Evolutionary conservation across 2,888 invertebrate genomes (phyloP), one percentile per base, ranked within the genome.

Genomic region (Eueremaeus valkanovi): DNA sequence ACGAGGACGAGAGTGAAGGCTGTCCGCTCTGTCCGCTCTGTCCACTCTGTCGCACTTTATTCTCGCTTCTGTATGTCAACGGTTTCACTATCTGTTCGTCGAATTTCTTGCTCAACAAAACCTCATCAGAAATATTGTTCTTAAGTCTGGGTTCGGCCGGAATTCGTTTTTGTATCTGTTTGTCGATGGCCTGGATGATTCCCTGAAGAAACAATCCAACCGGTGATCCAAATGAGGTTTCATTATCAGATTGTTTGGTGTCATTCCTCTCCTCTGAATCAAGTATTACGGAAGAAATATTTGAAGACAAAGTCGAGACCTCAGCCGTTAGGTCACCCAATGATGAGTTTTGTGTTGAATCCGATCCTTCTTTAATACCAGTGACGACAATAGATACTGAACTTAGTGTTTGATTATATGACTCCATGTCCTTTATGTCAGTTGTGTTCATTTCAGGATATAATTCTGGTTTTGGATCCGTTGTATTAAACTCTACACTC

Each of bases 141-240:
- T 51, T 68, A 21, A 70, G 9, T 70, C 70, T 29, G 5, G 75
- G 49, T 27, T 75, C 75, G 9, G 70, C 70, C 2, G 75, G 75
- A 24, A 75, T 49, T 16, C 29, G 27, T 33, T 21, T 51, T 11
- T 75, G 70, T 5, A 75, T 16, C 9, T 70, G 68, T 11, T 45
- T 27, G 16, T 75, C 75, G 16, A 75, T 70, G 9, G 70, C 75
- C 1, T 75, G 40, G 31, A 75, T 75, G 31, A 75, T 75, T 16
- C 75, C 75, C 5, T 55, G 55, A 55, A 55, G 55, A 55, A 55
- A 24, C 13, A 24, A 21, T 6, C 55, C 55, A 11, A 55, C 55
- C 3, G 40, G 27, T 13, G 33, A 58, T 13, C 55, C 73, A 42
- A 16, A 68, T 11, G 40, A 2, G 8, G 68, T 40, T 9, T 40